Conservation (phyloP, 2,113 vertebrate genomes). For the Hydrochoerus hydrochaeris region DNA sequence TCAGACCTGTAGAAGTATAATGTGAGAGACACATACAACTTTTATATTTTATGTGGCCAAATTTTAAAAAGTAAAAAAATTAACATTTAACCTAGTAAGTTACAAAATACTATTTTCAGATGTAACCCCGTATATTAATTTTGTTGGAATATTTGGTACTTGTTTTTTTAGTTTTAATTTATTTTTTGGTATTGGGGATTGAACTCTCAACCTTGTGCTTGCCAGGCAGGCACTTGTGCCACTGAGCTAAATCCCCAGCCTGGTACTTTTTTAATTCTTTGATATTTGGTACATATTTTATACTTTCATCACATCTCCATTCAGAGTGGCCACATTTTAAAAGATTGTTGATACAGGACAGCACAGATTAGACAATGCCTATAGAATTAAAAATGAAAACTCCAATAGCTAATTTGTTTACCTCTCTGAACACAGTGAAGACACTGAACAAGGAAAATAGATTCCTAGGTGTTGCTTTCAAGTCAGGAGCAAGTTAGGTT, state of each 20-base stretch:
- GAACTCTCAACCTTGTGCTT: too few species aligned
- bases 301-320: not conserved
- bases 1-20: not conserved
- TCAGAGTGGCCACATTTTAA: not conserved
- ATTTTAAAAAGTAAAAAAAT: constrained; percentile 34
- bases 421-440: not conserved
- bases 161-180: too few species aligned
- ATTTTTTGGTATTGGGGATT: too few species aligned
- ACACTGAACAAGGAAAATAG: not conserved
- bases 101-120: constrained; percentile 22
- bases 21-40: not conserved
- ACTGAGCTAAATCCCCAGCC: too few species aligned
- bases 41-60: not conserved
- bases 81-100: not conserved
- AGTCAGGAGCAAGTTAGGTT: not conserved
- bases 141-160: not conserved
- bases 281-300: not conserved
- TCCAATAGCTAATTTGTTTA: not conserved
- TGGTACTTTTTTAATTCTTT: not conserved
- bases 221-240: too few species aligned
- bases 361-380: not conserved
- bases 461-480: not conserved
- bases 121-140: not conserved
- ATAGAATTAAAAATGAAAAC: not conserved
- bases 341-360: not conserved